Evolutionary conservation across 2,888 invertebrate species (phyloP).

Genomic region (Amphimallon solstitiale): DNA sequence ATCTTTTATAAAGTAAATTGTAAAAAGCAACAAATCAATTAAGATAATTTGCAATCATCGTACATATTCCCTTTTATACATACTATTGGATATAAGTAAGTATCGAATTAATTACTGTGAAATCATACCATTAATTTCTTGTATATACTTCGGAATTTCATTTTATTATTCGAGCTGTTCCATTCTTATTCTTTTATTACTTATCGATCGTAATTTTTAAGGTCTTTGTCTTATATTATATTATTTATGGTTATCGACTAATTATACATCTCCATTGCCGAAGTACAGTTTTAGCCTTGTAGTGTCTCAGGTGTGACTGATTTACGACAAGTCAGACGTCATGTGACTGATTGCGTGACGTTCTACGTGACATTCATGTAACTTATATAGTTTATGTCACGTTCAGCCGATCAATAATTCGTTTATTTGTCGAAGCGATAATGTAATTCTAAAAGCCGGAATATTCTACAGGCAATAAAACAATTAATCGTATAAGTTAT

Average conservation of each 20-base stretch:
- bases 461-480: background rate
- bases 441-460: background rate
- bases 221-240: background rate
- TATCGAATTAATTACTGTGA: too few relatives aligned
- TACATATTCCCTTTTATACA: too few relatives aligned
- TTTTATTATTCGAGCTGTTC: too few relatives aligned
- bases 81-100: too few relatives aligned
- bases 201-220: too few relatives aligned
- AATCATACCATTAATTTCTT: too few relatives aligned
- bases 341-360: conserved; percentile 57
- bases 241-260: conserved; percentile 50
- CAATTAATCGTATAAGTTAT: too few relatives aligned
- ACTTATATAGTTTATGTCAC: conserved; percentile 26
- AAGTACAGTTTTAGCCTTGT: conserved; percentile 57
- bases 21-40: too few relatives aligned
- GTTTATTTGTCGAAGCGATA: background rate
- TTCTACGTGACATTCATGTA: conserved; percentile 45
- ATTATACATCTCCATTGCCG: conserved; percentile 62
- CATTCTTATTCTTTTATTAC: too few relatives aligned
- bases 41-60: too few relatives aligned
- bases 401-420: conserved; percentile 8
- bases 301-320: conserved; percentile 61
- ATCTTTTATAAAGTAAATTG: too few relatives aligned
- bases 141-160: too few relatives aligned
- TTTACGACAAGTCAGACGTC: conserved; percentile 54